phyloP scores from a whole-genome alignment of 2,113 vertebrate genomes.

The Formicarius rufipectus region DNA sequence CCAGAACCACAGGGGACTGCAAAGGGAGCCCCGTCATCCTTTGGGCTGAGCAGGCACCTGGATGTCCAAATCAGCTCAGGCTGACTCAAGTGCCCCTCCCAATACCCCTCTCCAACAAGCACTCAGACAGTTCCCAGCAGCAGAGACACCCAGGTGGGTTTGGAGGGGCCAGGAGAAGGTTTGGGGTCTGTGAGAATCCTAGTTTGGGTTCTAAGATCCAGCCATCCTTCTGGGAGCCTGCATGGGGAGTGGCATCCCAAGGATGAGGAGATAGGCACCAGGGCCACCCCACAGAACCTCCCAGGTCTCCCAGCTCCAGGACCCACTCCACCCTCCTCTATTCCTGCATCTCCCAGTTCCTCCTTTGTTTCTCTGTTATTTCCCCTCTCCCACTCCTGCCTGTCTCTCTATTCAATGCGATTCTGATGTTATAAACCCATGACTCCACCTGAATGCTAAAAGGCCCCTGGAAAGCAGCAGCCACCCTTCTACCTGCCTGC shows the following conservation, averaged over 20 bases:
- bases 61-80: neutral
- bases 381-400: neutral
- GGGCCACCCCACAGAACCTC: neutral
- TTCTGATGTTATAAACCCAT: constrained; percentile 20
- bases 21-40: neutral
- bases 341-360: neutral
- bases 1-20: neutral
- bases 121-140: neutral
- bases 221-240: neutral
- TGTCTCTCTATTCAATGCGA: constrained; percentile 21
- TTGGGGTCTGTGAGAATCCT: neutral
- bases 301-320: fast-evolving
- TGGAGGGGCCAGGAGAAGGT: neutral
- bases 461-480: constrained; percentile 32
- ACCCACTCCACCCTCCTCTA: neutral
- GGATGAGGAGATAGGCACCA: neutral
- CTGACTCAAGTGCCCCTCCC: neutral
- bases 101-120: neutral
- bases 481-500: constrained; percentile 34
- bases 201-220: neutral
- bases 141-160: neutral
- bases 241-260: neutral
- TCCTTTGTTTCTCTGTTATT: constrained; percentile 34
- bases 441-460: constrained; percentile 53
- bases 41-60: neutral